Evolutionary conservation across 2,113 vertebrate genomes (phyloP).

Genomic region (Hydropotes inermis): DNA sequence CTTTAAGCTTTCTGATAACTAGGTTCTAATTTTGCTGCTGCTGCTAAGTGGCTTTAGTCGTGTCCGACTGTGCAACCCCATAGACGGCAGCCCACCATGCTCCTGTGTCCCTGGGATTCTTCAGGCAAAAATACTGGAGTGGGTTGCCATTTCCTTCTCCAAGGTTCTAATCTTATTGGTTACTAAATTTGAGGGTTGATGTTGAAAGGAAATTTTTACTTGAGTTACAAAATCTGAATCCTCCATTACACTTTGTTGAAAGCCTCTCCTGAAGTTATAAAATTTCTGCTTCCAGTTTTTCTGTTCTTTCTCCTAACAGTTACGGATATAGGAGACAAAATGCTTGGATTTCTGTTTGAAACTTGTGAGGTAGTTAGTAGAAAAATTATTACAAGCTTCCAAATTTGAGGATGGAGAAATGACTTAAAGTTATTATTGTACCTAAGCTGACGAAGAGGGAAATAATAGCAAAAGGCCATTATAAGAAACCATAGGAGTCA

Average conservation of each 20-base stretch:
- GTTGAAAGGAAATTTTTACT: constrained; percentile 19
- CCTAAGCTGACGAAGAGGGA: background rate
- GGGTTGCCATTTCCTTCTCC: background rate
- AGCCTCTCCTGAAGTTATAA: background rate
- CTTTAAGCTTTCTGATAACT: background rate
- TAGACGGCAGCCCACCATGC: background rate
- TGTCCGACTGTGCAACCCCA: accelerated
- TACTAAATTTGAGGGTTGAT: background rate
- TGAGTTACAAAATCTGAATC: background rate
- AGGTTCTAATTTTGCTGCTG: background rate
- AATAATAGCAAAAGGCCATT: background rate
- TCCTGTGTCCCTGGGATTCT: background rate
- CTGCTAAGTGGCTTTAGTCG: background rate
- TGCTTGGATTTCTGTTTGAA: background rate
- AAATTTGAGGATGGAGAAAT: background rate
- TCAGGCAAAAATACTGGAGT: background rate
- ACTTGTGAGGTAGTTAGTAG: background rate
- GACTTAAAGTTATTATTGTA: background rate
- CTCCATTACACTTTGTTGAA: background rate
- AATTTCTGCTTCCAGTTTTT: background rate
- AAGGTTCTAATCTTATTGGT: background rate
- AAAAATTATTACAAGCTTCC: background rate
- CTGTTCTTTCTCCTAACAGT: background rate
- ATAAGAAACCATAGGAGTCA: background rate
- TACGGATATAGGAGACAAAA: background rate